Base-by-base conservation (phyloP, 2,888 invertebrate species). In the Rhamnusium bicolor region DNA sequence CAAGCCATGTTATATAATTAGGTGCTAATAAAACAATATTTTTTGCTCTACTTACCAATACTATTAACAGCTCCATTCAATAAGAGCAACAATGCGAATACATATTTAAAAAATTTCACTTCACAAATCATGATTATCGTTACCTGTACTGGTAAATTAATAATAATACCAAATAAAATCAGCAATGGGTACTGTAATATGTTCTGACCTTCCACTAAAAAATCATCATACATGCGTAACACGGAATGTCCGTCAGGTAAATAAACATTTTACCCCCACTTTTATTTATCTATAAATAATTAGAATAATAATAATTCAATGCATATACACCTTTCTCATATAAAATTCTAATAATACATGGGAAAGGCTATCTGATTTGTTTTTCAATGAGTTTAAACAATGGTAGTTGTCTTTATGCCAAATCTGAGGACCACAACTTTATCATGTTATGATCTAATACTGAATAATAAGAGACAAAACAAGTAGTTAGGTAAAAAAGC, bases 161-260 rank as follows among this genome's bases (percentile, higher is more conserved):
- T 78, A 77, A 74, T 73, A 74, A 74, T 74, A 72, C 74, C 72
- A 76, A 80, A 81, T 77, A 73, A 83, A 84, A 82, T 82, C 81
- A 76, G 78, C 79, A 78, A 79, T 81, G 78, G 77, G 71, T 79
- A 79, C 76, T 79, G 78, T 79, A 82, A 83, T 79, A 82, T 82
- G 79, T 82, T 82, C 76, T 83, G 86, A 85, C 86, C 86, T 86
- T 86, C 86, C 79, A 79, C 77, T 82, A 81, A 82, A 85, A 86
- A 84, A 85, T 85, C 84, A 81, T 85, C 84, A 84, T 83, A 84
- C 84, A 85, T 85, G 84, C 84, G 84, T 86, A 83, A 84, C 84
- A 81, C 74, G 72, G 14, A 19, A 19, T 46, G 63, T 51, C 49
- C 63, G 49, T 29, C 58, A 49, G 49, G 12, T 53, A 53, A 32